phyloP scores from a whole-genome alignment of 30 jellyfish, hydroid and myxozoan genomes.

The Aurelia aurita complex sp. Pacific region DNA sequence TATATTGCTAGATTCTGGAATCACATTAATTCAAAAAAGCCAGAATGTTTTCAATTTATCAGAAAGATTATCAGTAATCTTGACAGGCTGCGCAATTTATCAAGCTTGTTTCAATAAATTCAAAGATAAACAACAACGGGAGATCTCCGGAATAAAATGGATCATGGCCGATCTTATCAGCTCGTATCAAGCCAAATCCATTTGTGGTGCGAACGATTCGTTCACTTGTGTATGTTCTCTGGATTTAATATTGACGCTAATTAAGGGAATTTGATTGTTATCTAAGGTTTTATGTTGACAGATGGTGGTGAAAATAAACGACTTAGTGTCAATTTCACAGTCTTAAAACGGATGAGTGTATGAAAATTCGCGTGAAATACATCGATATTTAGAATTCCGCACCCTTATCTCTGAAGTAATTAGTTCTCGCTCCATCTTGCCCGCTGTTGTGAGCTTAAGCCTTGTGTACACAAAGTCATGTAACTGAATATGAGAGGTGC shows the following conservation, averaged over 20 bases:
- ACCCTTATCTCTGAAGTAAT: neutral
- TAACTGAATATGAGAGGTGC: too few species aligned
- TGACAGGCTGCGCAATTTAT: conserved; percentile 28
- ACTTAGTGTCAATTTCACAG: conserved; percentile 13
- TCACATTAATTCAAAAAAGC: neutral
- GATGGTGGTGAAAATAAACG: conserved; percentile 19
- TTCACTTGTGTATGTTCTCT: conserved; percentile 36
- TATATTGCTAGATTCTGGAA: conserved; percentile 5
- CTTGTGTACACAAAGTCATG: too few species aligned
- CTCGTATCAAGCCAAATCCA: conserved; percentile 15
- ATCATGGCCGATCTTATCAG: conserved; percentile 34
- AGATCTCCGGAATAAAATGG: conserved; percentile 31
- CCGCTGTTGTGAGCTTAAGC: too few species aligned
- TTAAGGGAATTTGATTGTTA: conserved; percentile 8
- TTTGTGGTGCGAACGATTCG: conserved; percentile 29
- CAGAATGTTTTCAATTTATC: neutral
- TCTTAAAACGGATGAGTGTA: conserved; percentile 8
- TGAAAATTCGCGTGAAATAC: neutral
- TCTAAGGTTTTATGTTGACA: conserved; percentile 25
- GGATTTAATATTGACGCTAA: conserved; percentile 31
- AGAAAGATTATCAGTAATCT: neutral
- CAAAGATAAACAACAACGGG: conserved; percentile 48
- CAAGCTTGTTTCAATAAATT: conserved; percentile 32
- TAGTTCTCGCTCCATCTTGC: too few species aligned
- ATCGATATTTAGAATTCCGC: neutral